Percentiles rank a stretch among this genome's conserved stretches.
These are phyloP conservation scores for Biston stratarius DNA, from an alignment of 2,888 invertebrate species.

Conservation along the genomic window DNA sequence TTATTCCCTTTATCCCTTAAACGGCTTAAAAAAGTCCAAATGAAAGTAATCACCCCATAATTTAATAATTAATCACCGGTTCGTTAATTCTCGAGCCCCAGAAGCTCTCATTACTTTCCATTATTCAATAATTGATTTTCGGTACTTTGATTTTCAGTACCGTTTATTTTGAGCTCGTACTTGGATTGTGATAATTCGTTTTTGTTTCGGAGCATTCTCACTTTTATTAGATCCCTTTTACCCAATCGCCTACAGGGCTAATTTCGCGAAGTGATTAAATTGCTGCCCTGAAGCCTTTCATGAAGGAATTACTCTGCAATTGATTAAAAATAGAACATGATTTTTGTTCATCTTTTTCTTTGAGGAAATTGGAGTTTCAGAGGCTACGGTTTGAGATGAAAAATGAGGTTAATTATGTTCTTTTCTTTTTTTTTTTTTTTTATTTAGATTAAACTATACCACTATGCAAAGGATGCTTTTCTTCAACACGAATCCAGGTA, in stretches of 20 bases:
- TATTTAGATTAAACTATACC: too few species aligned
- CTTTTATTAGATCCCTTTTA: conserved; percentile 44
- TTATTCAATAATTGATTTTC: conserved; percentile 44
- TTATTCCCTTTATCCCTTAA: too few species aligned
- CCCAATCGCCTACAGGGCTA: conserved; percentile 60
- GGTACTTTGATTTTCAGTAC: conserved; percentile 28
- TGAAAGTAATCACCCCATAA: conserved; percentile 25
- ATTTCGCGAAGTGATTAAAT: conserved; percentile 66
- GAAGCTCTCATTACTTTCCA: conserved; percentile 38
- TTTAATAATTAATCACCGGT: conserved; percentile 30
- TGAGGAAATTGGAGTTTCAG: conserved; percentile 34
- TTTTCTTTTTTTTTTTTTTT: too few species aligned
- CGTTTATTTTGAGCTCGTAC: conserved; percentile 19
- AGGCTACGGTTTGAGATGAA: conserved; percentile 17
- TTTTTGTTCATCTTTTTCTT: conserved; percentile 32
- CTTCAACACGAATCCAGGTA: too few species aligned
- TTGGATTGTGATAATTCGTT: conserved; percentile 38
- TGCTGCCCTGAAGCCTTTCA: conserved; percentile 58
- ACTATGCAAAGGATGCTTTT: too few species aligned
- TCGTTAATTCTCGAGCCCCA: conserved; percentile 30
- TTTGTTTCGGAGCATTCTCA: conserved; percentile 30
- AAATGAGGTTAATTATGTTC: not conserved
- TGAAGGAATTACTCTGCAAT: conserved; percentile 51
- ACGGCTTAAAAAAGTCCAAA: conserved; percentile 13
- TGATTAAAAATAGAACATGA: conserved; percentile 38